Base-by-base conservation (phyloP, 2,888 invertebrate genomes). In the Macrosiphum euphorbiae region DNA sequence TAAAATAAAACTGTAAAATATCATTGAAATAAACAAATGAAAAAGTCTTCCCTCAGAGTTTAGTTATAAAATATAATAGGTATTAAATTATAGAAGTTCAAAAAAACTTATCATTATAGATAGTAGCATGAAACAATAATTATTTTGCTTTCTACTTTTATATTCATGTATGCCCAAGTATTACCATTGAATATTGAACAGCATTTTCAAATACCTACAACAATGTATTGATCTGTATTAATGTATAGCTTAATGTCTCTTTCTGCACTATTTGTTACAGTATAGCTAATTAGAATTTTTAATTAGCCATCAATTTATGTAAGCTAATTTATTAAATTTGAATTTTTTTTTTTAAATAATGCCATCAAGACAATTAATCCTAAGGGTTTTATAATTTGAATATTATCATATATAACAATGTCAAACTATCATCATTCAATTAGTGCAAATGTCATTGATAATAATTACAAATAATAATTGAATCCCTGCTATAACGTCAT, bases 381-480 rank as follows among this genome's bases (percentile, higher is more conserved):
- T 35, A 78, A 78, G 35, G 35, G 35, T 78, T 35, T 20, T 35
- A 35, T 35, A 8, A 35, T 35, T 78, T 78, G 20, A 35, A 78
- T 35, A 78, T 78, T 78, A 78, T 78, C 35, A 78, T 7, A 24
- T 78, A 35, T 16, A 35, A 50, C 52, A 1, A 88, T 52, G 52
- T 55, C 10, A 35, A 35, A 52, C 55, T 55, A 24, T 11, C 35
- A 88, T 52, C 35, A 52, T 52, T n/a, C 0, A 50, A 4, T 87
- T n/a, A 8, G 47, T 47, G 16, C 50, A 28, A 86, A 87, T 28
- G 50, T 20, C 50, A 87, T n/a, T 52, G n/a, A 85, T 16, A 16
- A 58, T 50, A n/a, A 92, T 58, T 87, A 86, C 28, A 47, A 92
- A 86, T 92, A 92, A 44, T 86, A 86, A n/a, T 47, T 28, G 28